Percentiles rank a stretch among this genome's conserved stretches.
These are phyloP conservation scores for Iguana delicatissima DNA, from an alignment of 2,797 vertebrate species.

Conservation along the genomic window DNA sequence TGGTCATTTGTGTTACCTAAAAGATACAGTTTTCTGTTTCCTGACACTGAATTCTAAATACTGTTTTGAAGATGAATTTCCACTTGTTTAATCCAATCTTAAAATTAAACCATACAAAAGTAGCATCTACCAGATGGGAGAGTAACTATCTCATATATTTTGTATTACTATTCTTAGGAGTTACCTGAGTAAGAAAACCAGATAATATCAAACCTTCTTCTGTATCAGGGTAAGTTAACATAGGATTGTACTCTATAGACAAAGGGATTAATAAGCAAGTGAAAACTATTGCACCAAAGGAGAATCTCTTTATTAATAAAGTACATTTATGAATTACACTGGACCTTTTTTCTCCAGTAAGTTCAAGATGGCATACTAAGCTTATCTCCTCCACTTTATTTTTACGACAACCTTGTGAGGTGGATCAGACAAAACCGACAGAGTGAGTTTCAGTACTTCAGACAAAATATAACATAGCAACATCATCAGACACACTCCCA, in stretches of 20 bases:
- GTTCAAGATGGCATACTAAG: too few species aligned
- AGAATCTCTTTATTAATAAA: neutral
- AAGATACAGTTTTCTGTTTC: neutral
- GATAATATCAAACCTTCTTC: neutral
- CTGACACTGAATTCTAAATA: neutral
- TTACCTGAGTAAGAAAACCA: constrained; percentile 15
- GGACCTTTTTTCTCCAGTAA: too few species aligned
- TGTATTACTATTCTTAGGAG: constrained; percentile 27
- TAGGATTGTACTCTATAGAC: too few species aligned
- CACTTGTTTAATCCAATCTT: neutral
- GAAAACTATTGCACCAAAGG: neutral
- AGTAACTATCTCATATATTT: neutral
- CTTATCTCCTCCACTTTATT: too few species aligned
- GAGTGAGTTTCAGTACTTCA: neutral
- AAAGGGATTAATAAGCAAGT: neutral
- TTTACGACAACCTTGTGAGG: too few species aligned
- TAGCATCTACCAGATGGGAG: too few species aligned
- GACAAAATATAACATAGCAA: neutral
- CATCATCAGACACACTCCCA: neutral
- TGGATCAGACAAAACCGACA: neutral
- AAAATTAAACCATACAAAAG: neutral
- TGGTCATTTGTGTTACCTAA: too few species aligned
- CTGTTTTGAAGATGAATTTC: neutral
- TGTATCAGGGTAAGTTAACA: constrained; percentile 4
- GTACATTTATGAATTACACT: neutral